Base-by-base conservation (phyloP, 2,888 invertebrate species). In the Prosapia bicincta region DNA sequence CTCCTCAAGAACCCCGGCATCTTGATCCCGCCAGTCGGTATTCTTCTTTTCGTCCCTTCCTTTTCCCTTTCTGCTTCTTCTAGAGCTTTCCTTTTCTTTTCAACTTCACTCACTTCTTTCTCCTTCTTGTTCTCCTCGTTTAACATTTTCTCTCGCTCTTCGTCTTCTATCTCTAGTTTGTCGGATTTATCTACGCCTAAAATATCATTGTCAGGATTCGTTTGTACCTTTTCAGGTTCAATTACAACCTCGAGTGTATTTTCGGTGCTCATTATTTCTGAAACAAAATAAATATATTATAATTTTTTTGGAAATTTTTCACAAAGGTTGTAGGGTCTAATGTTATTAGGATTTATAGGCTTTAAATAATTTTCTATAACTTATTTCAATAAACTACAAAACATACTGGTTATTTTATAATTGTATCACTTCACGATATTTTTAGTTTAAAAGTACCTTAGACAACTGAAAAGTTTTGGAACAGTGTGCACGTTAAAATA, bases 21-120 rank as follows among this genome's bases (percentile, higher is more conserved):
- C 86, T 94, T 93, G 79, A 94, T 93, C n/a, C 93, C 94, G 71
- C 94, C 94, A 82, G 94, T 94, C 3, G 94, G 94, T 81, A 94
- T 93, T 65, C 78, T 75, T 28, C 78, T 79, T 74, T 78, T 78
- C 0, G 71, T 74, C 6, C 76, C 79, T 74, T 80, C 80, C 71
- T 79, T 78, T 26, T 73, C 77, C 24, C 76, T 71, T 9, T 79
- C 81, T 0, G 81, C 81, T 69, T 81, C 81, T 74, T 82, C 82
- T 69, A 81, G 76, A 9, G 79, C 80, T 84, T 93, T 94, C 84
- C 92, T 93, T 76, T 92, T 92, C 32, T 92, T 92, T 85, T 92
- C 92, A 78, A 92, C 88, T 71, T 91, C 92, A 80, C 91, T 90
- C 24, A 83, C 82, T 71, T 85, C 86, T 75, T 87, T 86, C 78